Base-by-base conservation (phyloP, 2,888 invertebrate genomes). In the Incurvaria masculella region DNA sequence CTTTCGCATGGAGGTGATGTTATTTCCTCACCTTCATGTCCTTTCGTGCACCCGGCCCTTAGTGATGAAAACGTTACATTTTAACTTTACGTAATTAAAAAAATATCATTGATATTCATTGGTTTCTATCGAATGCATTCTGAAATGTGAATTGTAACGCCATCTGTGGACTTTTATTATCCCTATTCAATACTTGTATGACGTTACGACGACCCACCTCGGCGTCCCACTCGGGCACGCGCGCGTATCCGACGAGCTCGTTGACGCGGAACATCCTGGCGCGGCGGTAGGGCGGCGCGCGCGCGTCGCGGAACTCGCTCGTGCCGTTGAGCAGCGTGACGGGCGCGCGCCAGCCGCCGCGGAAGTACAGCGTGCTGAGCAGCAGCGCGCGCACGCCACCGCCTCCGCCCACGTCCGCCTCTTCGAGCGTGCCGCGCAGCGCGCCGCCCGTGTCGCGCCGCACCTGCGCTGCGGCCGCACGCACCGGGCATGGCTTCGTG, bases 311-410 rank as follows among this genome's bases (percentile, higher is more conserved):
- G 52, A 79, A 78, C 10, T 55, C 56, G 44, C 57, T 56, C 4
- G 71, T 65, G 17, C 68, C 73, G 52, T 79, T 76, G 19, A 79
- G 67, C 41, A 78, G 65, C 2, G 76, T 78, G 44, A 79, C 76
- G 48, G 73, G 63, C 49, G 70, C 60, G 2, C 72, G 68, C 79
- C 79, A 79, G 14, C 64, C 62, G 27, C 63, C 68, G 23, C 79
- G 72, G 48, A 74, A 20, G 54, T 78, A 76, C 50, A 73, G 14
- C 3, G 69, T 73, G 10, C 58, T 66, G 19, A 72, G 50, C 11
- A 70, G 56, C 4, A 68, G 62, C 0, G 67, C 68, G 41, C 65
- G 61, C 2, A 68, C 61, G 17, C 64, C 65, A 1, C 57, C 59
- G 17, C 64, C 65, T 1, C 57, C 59, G 0, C 64, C 56, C 11